Conservation (phyloP, 1,140 invertebrate genomes). For the Dreissena polymorpha region DNA sequence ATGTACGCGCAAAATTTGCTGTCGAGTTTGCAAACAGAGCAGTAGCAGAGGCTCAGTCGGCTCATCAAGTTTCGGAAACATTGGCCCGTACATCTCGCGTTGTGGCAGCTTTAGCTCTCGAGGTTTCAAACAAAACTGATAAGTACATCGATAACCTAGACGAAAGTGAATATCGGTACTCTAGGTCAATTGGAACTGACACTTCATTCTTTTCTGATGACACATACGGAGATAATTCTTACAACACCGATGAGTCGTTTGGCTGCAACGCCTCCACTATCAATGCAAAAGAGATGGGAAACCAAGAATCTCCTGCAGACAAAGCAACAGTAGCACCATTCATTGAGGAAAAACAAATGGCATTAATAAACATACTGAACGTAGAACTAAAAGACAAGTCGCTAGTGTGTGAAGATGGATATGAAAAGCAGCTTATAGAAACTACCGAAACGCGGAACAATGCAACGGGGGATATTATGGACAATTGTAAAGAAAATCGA, state of each 20-base stretch:
- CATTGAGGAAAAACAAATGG: background rate
- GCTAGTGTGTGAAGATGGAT: too few species aligned
- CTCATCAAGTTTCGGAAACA: conserved; percentile 18
- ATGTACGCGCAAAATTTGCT: conserved; percentile 42
- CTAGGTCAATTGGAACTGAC: background rate
- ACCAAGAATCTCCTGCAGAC: background rate
- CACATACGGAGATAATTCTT: background rate
- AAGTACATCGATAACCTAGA: background rate
- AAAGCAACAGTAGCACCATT: background rate
- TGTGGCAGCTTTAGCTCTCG: conserved; percentile 42
- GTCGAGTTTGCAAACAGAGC: conserved; percentile 29
- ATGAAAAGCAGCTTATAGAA: background rate
- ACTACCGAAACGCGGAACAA: too few species aligned
- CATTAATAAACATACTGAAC: background rate
- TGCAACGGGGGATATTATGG: background rate
- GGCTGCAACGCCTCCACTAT: background rate
- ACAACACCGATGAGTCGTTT: background rate
- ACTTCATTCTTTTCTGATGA: background rate
- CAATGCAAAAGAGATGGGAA: background rate
- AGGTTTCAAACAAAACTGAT: conserved; percentile 16
- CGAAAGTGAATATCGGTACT: background rate
- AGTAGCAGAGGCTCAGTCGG: conserved; percentile 12
- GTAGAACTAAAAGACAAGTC: too few species aligned
- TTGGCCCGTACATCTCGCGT: conserved; percentile 39
- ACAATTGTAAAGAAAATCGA: too few species aligned